Percentiles rank a stretch among this genome's conserved stretches.
These are phyloP conservation scores for Urocynchramus pylzowi DNA, from an alignment of 2,113 vertebrate genomes.

Conservation along the genomic window DNA sequence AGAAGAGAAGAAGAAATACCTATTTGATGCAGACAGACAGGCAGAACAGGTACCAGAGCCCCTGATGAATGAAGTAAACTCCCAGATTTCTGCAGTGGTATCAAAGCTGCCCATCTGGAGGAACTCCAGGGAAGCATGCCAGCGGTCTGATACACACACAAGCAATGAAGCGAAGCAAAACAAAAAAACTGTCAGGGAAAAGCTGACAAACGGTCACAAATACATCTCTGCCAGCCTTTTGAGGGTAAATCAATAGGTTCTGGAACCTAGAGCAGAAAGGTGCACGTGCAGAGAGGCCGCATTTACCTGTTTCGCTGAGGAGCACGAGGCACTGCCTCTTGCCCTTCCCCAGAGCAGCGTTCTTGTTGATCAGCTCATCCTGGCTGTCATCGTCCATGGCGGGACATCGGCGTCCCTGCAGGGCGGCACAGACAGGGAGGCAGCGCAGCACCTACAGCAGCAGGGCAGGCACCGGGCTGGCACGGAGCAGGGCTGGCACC, in stretches of 20 bases:
- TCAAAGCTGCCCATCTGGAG: not conserved
- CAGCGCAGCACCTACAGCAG: not conserved
- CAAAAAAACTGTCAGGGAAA: not conserved
- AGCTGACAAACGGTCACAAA: not conserved
- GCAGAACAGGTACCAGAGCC: not conserved
- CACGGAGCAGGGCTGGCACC: no score
- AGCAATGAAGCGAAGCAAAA: not conserved
- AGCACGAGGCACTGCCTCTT: slow-evolving; percentile 53
- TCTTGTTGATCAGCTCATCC: slow-evolving; percentile 84
- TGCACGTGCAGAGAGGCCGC: fast-evolving
- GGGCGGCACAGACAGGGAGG: not conserved
- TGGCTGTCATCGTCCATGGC: slow-evolving; percentile 92
- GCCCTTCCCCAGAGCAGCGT: slow-evolving; percentile 69
- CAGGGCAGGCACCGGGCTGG: not conserved
- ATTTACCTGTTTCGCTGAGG: slow-evolving; percentile 78
- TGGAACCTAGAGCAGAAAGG: not conserved
- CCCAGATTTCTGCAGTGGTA: not conserved
- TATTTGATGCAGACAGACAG: not conserved
- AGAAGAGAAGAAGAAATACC: not conserved
- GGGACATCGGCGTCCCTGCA: slow-evolving; percentile 75
- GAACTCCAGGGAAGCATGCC: not conserved
- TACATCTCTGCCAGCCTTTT: not conserved
- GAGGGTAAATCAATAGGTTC: not conserved
- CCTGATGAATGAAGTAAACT: not conserved
- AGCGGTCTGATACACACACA: not conserved